Evolutionary conservation across 35 echinoderm and acorn worm species (phyloP).

Genomic region (Heliocidaris tuberculata): DNA sequence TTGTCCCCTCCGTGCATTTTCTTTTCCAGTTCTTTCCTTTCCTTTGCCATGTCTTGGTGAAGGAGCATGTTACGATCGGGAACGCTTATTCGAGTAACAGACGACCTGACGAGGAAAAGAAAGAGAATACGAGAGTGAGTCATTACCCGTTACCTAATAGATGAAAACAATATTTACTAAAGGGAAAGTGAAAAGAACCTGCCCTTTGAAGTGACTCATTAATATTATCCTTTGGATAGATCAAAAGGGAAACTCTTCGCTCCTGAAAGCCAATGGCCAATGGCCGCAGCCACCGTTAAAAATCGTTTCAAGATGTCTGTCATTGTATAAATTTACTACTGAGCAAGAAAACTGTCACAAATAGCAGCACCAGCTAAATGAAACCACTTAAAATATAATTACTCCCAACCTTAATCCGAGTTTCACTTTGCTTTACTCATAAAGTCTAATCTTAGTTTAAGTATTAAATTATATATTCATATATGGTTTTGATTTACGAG

Average conservation of each 20-base stretch:
- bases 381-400: background rate
- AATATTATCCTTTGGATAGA: background rate
- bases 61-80: slow-evolving; percentile 84
- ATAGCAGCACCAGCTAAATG: no score
- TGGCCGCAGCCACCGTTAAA: no score
- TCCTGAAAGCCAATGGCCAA: no score
- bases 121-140: background rate
- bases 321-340: no score
- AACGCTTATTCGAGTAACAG: slow-evolving; percentile 93
- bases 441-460: background rate
- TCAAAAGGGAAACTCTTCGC: background rate
- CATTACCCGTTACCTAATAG: background rate
- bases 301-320: no score
- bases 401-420: background rate
- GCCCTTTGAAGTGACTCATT: background rate
- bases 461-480: background rate
- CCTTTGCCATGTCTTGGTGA: slow-evolving; percentile 94
- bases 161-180: background rate
- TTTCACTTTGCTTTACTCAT: background rate
- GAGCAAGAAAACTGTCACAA: no score
- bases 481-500: background rate
- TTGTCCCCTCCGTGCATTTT: slow-evolving; percentile 97
- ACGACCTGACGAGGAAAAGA: slow-evolving; percentile 66
- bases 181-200: background rate
- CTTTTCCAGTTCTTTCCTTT: slow-evolving; percentile 76